Evolutionary conservation across 2,113 vertebrate genomes (phyloP).

Genomic region (Pomatostomus ruficeps): DNA sequence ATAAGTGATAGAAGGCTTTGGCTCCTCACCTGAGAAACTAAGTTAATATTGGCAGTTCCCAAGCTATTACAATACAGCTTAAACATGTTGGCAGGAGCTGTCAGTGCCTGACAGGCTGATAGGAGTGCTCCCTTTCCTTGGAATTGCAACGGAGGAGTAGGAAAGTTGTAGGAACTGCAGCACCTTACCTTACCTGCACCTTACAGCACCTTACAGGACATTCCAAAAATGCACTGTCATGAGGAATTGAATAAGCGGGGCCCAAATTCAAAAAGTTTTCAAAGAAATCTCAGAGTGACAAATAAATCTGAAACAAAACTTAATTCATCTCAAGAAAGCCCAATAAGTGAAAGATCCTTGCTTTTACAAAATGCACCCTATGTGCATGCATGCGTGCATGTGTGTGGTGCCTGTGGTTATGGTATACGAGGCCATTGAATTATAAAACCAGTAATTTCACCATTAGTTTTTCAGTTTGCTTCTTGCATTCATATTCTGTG

Average conservation of each 20-base stretch:
- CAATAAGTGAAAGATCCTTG: neutral
- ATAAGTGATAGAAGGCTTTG: neutral
- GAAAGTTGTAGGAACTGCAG: neutral
- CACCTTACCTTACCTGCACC: neutral
- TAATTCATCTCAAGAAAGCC: neutral
- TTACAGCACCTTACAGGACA: no score
- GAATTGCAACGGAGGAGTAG: neutral
- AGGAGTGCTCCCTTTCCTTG: neutral
- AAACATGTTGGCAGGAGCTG: neutral
- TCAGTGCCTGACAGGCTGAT: neutral
- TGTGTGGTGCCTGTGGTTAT: slow-evolving; percentile 37
- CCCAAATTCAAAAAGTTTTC: neutral
- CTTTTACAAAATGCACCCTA: neutral
- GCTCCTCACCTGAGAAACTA: neutral
- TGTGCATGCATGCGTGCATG: neutral
- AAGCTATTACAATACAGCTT: neutral
- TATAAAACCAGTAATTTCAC: slow-evolving; percentile 66
- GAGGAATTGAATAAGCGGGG: neutral
- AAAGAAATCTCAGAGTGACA: neutral
- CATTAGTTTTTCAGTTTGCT: slow-evolving; percentile 66
- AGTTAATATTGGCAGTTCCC: neutral
- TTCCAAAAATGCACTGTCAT: neutral
- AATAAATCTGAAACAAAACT: neutral
- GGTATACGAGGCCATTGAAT: slow-evolving; percentile 45
- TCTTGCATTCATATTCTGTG: slow-evolving; percentile 63